Evolutionary conservation across 2,888 invertebrate species (phyloP).

Genomic region (Bimastos eiseni): DNA sequence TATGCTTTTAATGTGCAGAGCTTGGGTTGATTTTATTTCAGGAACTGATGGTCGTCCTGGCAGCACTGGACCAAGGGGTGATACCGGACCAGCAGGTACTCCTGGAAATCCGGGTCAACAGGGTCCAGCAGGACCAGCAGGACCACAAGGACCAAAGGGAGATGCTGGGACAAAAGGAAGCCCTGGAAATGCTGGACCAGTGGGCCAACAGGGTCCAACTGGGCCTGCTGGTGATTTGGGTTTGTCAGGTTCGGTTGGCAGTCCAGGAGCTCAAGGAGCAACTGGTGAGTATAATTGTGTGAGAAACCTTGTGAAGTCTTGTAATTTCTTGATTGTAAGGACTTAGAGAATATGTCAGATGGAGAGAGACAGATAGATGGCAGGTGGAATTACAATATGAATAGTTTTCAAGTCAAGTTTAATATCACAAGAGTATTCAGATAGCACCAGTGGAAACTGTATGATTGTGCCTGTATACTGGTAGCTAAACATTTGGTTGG

Average conservation of each 20-base stretch:
- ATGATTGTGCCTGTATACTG: too few relatives aligned
- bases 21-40: background rate
- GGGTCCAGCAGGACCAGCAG: constrained; percentile 32
- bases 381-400: too few relatives aligned
- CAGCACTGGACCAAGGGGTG: constrained; percentile 30
- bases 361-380: too few relatives aligned
- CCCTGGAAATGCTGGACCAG: constrained; percentile 42
- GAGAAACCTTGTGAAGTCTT: background rate
- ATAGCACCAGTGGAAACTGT: too few relatives aligned
- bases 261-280: constrained; percentile 28
- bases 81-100: constrained; percentile 35
- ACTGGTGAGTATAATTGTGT: constrained; percentile 26
- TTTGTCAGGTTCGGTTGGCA: constrained; percentile 20
- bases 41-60: constrained; percentile 30
- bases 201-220: constrained; percentile 66
- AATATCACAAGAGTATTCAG: too few relatives aligned
- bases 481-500: too few relatives aligned
- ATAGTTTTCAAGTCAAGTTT: too few relatives aligned
- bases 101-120: constrained; percentile 49
- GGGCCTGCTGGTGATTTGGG: constrained; percentile 38
- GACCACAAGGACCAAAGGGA: constrained; percentile 37
- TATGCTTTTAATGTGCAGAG: background rate
- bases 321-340: background rate
- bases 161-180: constrained; percentile 31
- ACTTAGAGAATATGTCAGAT: background rate